These are phyloP conservation scores for Barypeithes pellucidus DNA, from an alignment of 2,888 invertebrate species.

Conservation along the genomic window DNA sequence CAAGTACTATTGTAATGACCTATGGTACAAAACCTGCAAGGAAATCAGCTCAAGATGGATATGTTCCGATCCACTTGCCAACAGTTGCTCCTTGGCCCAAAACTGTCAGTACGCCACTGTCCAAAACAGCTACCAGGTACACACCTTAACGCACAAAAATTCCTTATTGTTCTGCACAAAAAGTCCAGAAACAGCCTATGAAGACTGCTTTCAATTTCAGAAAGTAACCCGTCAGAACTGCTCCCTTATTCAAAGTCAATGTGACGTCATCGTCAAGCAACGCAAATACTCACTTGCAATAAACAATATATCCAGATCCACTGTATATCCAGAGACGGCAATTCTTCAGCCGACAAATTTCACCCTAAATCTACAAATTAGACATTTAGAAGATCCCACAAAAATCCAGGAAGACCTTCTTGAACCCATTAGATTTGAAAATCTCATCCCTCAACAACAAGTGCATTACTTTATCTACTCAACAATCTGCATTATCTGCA, in stretches of 20 bases:
- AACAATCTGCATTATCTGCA: too few relatives aligned
- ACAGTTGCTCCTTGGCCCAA: neutral
- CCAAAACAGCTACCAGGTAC: neutral
- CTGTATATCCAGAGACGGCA: neutral
- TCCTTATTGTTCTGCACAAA: too few relatives aligned
- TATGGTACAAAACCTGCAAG: too few relatives aligned
- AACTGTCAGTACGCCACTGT: neutral
- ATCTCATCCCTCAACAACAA: conserved; percentile 1
- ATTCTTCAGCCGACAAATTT: conserved; percentile 18
- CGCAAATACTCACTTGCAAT: neutral
- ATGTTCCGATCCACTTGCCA: neutral
- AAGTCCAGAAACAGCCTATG: neutral
- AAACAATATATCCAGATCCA: neutral
- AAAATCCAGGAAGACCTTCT: conserved; percentile 25
- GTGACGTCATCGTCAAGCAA: neutral
- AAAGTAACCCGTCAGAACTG: neutral
- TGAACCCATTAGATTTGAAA: conserved; percentile 16
- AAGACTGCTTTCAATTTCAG: too few relatives aligned
- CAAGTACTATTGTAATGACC: conserved; percentile 34
- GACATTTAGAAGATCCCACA: conserved; percentile 24
- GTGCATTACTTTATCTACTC: conserved; percentile 2
- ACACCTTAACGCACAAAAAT: neutral
- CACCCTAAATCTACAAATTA: conserved; percentile 24
- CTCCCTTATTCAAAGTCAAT: neutral
- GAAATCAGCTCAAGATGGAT: neutral